Conservation (phyloP, 2,797 vertebrate species). For the Siniperca obscura region DNA sequence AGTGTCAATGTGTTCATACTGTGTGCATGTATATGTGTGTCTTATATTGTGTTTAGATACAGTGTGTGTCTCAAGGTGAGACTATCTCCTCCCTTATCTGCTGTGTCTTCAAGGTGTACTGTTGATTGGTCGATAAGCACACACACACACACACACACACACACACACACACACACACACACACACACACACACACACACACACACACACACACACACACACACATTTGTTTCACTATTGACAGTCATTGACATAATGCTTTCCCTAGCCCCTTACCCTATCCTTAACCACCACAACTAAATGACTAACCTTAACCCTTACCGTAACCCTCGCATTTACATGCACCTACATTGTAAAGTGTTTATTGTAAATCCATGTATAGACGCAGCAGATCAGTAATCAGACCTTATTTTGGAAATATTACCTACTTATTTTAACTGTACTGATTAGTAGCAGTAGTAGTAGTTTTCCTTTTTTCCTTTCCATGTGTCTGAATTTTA, state of each 20-base stretch:
- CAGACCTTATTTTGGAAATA: background rate
- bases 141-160: conserved; percentile 39
- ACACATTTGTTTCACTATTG: background rate
- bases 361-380: background rate
- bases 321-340: background rate
- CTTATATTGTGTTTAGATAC: conserved; percentile 55
- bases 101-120: conserved; percentile 78
- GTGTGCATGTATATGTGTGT: conserved; percentile 7
- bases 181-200: conserved; percentile 41
- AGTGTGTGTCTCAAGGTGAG: conserved; percentile 78
- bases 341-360: background rate
- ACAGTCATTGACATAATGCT: no score
- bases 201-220: conserved; percentile 44
- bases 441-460: background rate
- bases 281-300: no score
- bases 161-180: conserved; percentile 34
- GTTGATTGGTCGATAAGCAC: conserved; percentile 71
- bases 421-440: background rate
- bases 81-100: conserved; percentile 75
- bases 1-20: conserved; percentile 13
- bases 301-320: no score
- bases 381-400: background rate
- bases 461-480: no score
- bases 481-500: background rate
- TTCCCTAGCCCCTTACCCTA: no score